Conservation (phyloP, 2,797 vertebrate species). For the Pyrocephalus nanus region DNA sequence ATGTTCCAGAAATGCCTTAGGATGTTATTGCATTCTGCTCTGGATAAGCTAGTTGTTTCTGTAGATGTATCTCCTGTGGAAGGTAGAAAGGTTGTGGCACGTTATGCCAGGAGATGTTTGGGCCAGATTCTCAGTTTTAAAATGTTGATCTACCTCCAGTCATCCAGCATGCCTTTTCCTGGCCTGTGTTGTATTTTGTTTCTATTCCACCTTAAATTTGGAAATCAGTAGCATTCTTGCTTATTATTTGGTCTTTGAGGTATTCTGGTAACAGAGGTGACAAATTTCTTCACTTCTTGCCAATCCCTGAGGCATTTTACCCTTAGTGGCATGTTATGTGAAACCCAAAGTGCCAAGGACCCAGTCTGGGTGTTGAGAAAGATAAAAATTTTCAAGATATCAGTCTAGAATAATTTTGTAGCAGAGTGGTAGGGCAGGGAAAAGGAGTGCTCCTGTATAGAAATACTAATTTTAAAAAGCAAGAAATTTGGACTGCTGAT, state of each 20-base stretch:
- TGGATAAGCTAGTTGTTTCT: not conserved
- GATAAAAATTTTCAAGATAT: not conserved
- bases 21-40: not conserved
- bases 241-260: not conserved
- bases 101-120: not conserved
- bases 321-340: not conserved
- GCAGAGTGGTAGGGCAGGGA: not conserved
- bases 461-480: not conserved
- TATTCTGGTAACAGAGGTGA: not conserved
- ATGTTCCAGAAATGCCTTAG: slow-evolving; percentile 14
- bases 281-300: not conserved
- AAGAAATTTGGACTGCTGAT: not conserved
- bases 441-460: not conserved
- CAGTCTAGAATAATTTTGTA: not conserved
- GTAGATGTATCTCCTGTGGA: not conserved
- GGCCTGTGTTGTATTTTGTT: not conserved
- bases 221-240: not conserved
- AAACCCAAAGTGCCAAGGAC: not conserved
- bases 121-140: not conserved
- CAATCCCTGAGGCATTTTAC: not conserved
- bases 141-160: not conserved
- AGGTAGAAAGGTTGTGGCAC: not conserved
- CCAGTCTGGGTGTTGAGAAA: not conserved
- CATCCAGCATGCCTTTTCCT: not conserved
- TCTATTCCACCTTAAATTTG: not conserved